Evolutionary conservation across 2,888 invertebrate species (phyloP), one percentile per base, ranked within the genome.

Genomic region (Rhogogaster chlorosoma): DNA sequence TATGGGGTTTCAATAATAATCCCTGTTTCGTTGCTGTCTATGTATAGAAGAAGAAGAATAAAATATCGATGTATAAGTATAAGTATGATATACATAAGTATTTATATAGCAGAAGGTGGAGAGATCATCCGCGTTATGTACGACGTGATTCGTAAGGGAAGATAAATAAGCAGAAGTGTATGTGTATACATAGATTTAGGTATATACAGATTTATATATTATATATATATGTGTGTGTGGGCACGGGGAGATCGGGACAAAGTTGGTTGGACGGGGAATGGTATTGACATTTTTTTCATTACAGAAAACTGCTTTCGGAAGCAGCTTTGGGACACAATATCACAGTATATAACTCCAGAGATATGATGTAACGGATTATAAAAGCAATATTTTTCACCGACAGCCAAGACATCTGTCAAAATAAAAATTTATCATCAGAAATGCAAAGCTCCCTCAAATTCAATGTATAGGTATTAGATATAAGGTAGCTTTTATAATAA

Each of bases 201-300:
- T 53, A 53, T 22, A 45, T 57, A 57, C 9, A 57, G 22, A 57
- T 61, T 26, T 26, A 61, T 61, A 26, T 3, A 26, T 26, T 67
- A 32, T 15, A 18, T 73, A 5, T 70, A 18, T n/a, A 38, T n/a
- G 36, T 71, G 12, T 71, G 12, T 10, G n/a, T 22, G 9, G 4
- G 73, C 42, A 73, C 10, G 10, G 22, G 22, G 32, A 26, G 32
- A 67, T 67, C 32, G 32, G 32, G 67, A 29, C 26, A 67, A 67
- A 32, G 67, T 67, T 67, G 67, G 67, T 57, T 61, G 36, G 49
- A 49, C 29, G 77, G 77, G 77, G 29, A 77, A 61, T 80, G 78
- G 78, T 80, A 80, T 61, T 61, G 78, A 80, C 78, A 80, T 57
- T 57, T 80, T 80, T 80, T 80, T 80, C 78, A 80, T 80, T 80